Evolutionary conservation across 2,888 invertebrate genomes (phyloP).

Genomic region (Perdita meconis): DNA sequence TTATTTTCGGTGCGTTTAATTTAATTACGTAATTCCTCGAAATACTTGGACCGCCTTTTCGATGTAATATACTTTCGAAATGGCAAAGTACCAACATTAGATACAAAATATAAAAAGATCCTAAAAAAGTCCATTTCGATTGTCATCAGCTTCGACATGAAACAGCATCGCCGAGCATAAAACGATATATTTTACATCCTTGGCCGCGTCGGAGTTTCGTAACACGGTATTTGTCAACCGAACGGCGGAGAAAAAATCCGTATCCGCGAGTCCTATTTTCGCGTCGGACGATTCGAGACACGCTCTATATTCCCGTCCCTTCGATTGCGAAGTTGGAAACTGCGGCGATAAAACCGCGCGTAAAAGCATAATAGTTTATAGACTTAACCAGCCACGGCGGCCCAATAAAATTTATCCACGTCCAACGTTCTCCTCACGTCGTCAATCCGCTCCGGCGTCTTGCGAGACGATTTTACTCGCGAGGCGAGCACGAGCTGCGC

Average conservation of each 20-base stretch:
- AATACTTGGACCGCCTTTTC: no score
- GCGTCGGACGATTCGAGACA: constrained; percentile 16
- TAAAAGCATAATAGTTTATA: constrained; percentile 73
- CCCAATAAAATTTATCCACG: constrained; percentile 65
- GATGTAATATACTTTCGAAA: no score
- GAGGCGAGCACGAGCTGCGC: constrained; percentile 20
- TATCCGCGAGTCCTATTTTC: constrained; percentile 30
- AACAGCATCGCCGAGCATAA: constrained; percentile 10
- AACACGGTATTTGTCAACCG: constrained; percentile 30
- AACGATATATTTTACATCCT: constrained; percentile 17
- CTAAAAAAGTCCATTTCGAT: no score
- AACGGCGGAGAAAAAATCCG: constrained; percentile 5
- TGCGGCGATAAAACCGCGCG: constrained; percentile 68
- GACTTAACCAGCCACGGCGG: constrained; percentile 63
- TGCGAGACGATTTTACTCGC: constrained; percentile 1
- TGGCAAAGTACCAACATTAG: no score
- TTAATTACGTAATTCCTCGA: no score
- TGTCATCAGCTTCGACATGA: constrained; percentile 13
- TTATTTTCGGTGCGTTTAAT: no score
- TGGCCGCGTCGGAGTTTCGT: neutral
- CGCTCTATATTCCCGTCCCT: constrained; percentile 27
- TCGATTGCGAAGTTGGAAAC: constrained; percentile 56
- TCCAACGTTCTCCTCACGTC: constrained; percentile 33
- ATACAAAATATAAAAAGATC: neutral
- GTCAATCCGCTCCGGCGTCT: constrained; percentile 20